phyloP scores from a whole-genome alignment of 2,888 invertebrate genomes.

The Callinectes sapidus region DNA sequence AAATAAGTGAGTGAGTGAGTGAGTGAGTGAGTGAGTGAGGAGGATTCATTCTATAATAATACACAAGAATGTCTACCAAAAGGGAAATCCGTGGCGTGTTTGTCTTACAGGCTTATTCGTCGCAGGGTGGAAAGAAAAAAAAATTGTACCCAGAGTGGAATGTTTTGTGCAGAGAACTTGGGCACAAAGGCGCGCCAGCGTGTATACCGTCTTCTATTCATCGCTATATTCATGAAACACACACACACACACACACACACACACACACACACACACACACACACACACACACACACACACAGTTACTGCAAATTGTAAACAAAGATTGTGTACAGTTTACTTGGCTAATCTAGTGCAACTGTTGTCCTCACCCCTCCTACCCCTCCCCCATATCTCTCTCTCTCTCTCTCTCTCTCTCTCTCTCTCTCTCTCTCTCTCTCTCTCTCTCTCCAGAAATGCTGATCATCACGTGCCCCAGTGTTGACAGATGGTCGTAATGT shows the following conservation, averaged over 20 bases:
- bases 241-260: conserved; percentile 1
- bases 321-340: background rate
- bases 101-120: background rate
- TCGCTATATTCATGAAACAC: conserved; percentile 16
- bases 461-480: background rate
- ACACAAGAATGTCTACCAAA: background rate
- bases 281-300: conserved; percentile 1
- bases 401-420: conserved; percentile 23
- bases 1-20: background rate
- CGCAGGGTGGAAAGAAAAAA: background rate
- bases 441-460: background rate
- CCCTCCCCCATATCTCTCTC: background rate
- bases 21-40: background rate
- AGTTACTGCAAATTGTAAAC: background rate
- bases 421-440: conserved; percentile 1
- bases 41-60: background rate
- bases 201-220: background rate
- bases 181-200: background rate
- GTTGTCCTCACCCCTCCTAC: background rate
- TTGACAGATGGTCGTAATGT: background rate
- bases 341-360: background rate
- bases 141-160: conserved; percentile 5
- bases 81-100: background rate
- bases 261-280: conserved; percentile 1
- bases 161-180: background rate